Evolutionary conservation across 2,113 vertebrate species (phyloP).

Genomic region (Hippocampus barbouri): DNA sequence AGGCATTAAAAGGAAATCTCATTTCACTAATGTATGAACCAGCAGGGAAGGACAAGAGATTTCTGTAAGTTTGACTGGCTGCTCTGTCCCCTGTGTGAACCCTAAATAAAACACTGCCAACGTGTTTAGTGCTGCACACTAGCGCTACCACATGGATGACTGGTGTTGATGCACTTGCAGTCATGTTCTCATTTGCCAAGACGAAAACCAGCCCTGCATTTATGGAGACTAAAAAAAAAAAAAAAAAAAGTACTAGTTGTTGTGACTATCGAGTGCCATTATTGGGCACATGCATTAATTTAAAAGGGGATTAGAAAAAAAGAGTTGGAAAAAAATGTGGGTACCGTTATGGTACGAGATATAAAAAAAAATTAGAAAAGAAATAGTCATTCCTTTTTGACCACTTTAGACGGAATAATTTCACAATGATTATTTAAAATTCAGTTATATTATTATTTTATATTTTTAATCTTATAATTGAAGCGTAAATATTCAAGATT

Average conservation of each 20-base stretch:
- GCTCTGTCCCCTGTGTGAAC: constrained; percentile 40
- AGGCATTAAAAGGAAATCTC: background rate
- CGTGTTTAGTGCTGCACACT: background rate
- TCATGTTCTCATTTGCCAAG: background rate
- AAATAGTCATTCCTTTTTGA: background rate
- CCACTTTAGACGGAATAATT: background rate
- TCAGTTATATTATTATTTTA: background rate
- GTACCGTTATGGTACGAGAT: background rate
- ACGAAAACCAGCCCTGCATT: background rate
- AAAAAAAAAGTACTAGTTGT: background rate
- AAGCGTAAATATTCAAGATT: no score
- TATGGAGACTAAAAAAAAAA: background rate
- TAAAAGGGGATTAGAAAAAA: background rate
- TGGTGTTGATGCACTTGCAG: constrained; percentile 28
- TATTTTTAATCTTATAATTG: no score
- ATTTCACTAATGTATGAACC: constrained; percentile 3
- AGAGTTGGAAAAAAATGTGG: background rate
- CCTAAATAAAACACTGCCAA: background rate
- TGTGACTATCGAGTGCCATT: background rate
- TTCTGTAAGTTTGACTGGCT: constrained; percentile 7
- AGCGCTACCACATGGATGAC: constrained; percentile 46
- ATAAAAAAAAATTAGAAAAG: background rate
- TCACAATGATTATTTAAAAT: no score
- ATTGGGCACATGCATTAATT: background rate
- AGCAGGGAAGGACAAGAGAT: constrained; percentile 6